Evolutionary conservation across 1,140 invertebrate species (phyloP).

Genomic region (Pachypeltis micranthus): DNA sequence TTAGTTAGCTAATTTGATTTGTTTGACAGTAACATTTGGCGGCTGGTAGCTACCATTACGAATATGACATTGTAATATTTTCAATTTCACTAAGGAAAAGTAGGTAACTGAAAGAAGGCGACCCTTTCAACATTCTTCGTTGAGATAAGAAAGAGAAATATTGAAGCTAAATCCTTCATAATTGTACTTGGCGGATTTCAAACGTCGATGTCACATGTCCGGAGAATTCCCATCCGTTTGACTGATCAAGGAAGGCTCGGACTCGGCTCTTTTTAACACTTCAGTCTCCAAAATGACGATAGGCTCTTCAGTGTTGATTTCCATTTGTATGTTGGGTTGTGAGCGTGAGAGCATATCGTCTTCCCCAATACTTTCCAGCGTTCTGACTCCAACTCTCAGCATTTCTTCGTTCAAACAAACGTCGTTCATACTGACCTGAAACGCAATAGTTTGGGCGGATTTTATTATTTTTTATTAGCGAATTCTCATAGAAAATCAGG

Average conservation of each 20-base stretch:
- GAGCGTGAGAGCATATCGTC: constrained; percentile 33
- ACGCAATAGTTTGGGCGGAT: too few relatives aligned
- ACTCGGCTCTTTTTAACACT: constrained; percentile 34
- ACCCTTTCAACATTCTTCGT: neutral
- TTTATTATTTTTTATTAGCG: too few relatives aligned
- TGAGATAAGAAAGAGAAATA: neutral
- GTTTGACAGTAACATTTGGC: too few relatives aligned
- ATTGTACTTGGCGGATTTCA: neutral
- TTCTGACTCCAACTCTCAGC: constrained; percentile 36
- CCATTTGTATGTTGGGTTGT: constrained; percentile 34
- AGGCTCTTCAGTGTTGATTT: constrained; percentile 14
- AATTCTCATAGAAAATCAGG: too few relatives aligned
- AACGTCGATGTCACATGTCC: neutral
- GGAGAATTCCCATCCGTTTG: constrained; percentile 5
- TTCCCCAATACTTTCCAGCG: constrained; percentile 36
- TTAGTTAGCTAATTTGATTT: too few relatives aligned
- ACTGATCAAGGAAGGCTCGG: constrained; percentile 32
- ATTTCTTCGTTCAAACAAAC: constrained; percentile 62
- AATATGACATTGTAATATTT: too few relatives aligned
- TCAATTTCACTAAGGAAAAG: too few relatives aligned
- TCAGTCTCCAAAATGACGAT: constrained; percentile 5
- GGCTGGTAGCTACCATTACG: too few relatives aligned
- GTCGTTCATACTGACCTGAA: constrained; percentile 44
- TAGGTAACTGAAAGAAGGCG: too few relatives aligned
- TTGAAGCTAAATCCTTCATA: neutral